Evolutionary conservation across 2,888 invertebrate species (phyloP).

Genomic region (Encarsia formosa): DNA sequence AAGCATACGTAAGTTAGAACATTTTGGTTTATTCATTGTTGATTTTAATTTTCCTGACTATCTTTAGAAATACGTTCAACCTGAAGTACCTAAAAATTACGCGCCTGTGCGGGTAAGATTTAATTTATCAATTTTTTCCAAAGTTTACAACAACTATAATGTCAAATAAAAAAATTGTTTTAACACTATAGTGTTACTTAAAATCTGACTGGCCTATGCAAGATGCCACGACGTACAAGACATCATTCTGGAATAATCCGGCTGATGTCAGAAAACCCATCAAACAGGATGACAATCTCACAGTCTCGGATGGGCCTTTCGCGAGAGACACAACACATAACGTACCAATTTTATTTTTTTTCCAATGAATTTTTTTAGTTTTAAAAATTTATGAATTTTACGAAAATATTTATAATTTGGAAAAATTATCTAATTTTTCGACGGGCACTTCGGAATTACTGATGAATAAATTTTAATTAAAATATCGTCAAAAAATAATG

Average conservation of each 20-base stretch:
- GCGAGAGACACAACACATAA: constrained; percentile 57
- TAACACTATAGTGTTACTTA: constrained; percentile 42
- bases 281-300: constrained; percentile 48
- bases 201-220: constrained; percentile 54
- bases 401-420: no score
- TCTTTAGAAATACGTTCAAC: constrained; percentile 43
- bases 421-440: no score
- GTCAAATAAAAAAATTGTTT: background rate
- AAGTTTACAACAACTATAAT: background rate
- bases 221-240: constrained; percentile 58
- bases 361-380: no score
- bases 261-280: constrained; percentile 34
- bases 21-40: background rate
- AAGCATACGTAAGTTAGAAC: constrained; percentile 33
- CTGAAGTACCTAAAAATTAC: constrained; percentile 48
- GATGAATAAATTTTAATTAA: no score
- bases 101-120: constrained; percentile 50
- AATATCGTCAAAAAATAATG: no score
- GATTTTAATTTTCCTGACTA: background rate
- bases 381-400: no score
- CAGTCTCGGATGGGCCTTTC: constrained; percentile 51
- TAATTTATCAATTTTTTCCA: background rate
- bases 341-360: constrained; percentile 37
- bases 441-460: no score
- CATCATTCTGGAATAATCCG: constrained; percentile 43